Conservation (phyloP, 2,888 invertebrate genomes). For the Tillus elongatus region DNA sequence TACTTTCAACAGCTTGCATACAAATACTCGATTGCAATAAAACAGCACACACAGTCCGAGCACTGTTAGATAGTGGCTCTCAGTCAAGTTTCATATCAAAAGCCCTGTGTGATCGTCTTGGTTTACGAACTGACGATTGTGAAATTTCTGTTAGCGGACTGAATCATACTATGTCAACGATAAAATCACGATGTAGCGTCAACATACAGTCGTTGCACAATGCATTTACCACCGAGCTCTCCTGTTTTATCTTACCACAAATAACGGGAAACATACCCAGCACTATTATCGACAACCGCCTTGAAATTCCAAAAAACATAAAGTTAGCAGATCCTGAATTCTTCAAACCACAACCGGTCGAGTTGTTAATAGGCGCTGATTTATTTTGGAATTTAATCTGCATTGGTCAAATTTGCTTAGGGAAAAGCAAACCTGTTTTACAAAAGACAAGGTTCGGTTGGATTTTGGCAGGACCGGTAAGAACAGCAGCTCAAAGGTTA, state of each 20-base stretch:
- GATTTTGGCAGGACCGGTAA: slow-evolving; percentile 17
- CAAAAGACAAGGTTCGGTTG: slow-evolving; percentile 22
- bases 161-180: slow-evolving; percentile 8
- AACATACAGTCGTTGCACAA: slow-evolving; percentile 11
- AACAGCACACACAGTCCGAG: slow-evolving; percentile 8
- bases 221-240: too few relatives aligned
- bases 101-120: too few relatives aligned
- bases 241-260: too few relatives aligned
- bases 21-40: slow-evolving; percentile 5
- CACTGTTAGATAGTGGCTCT: too few relatives aligned
- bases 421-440: slow-evolving; percentile 10
- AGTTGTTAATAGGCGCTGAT: too few relatives aligned
- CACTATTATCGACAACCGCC: not conserved
- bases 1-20: slow-evolving; percentile 16
- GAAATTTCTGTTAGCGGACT: slow-evolving; percentile 14
- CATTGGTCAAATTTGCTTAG: slow-evolving; percentile 10
- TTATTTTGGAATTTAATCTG: slow-evolving; percentile 9
- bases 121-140: slow-evolving; percentile 6
- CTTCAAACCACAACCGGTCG: too few relatives aligned
- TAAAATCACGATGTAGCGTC: slow-evolving; percentile 8
- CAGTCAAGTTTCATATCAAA: too few relatives aligned
- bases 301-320: slow-evolving; percentile 11
- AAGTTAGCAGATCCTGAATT: too few relatives aligned
- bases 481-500: slow-evolving; percentile 9
- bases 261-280: slow-evolving; percentile 5